Evolutionary conservation across 1,140 invertebrate species (phyloP).

Genomic region (Brachionus sp.): DNA sequence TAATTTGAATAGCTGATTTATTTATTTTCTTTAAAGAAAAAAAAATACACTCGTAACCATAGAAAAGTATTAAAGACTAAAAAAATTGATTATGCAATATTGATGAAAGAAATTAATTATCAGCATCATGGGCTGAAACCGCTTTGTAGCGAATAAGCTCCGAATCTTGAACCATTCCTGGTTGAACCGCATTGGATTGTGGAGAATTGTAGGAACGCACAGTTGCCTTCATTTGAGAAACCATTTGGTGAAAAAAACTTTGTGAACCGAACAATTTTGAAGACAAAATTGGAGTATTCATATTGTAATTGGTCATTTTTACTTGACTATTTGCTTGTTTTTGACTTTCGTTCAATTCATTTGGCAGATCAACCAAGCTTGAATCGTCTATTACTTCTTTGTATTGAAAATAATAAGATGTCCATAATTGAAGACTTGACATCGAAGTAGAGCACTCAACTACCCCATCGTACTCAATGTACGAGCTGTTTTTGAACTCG

Average conservation of each 20-base stretch:
- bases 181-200: not conserved
- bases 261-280: not conserved
- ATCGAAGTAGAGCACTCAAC: conserved; percentile 8
- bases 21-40: not conserved
- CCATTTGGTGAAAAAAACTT: conserved; percentile 3
- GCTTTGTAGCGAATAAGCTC: not conserved
- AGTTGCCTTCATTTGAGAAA: conserved; percentile 21
- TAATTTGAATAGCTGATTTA: not conserved
- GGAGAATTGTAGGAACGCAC: conserved; percentile 7
- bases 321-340: not conserved
- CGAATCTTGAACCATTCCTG: not conserved
- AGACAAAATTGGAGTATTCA: not conserved
- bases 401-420: conserved; percentile 9
- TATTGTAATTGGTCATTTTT: not conserved
- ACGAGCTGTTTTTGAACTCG: conserved; percentile 75
- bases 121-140: not conserved
- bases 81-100: not conserved
- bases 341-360: not conserved
- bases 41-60: not conserved
- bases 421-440: conserved; percentile 22
- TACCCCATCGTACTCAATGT: conserved; percentile 11
- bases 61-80: not conserved
- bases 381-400: conserved; percentile 16
- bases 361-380: not conserved
- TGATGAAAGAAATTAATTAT: not conserved